Evolutionary conservation across 2,797 vertebrate species (phyloP).

Genomic region (Myotis findleyi): DNA sequence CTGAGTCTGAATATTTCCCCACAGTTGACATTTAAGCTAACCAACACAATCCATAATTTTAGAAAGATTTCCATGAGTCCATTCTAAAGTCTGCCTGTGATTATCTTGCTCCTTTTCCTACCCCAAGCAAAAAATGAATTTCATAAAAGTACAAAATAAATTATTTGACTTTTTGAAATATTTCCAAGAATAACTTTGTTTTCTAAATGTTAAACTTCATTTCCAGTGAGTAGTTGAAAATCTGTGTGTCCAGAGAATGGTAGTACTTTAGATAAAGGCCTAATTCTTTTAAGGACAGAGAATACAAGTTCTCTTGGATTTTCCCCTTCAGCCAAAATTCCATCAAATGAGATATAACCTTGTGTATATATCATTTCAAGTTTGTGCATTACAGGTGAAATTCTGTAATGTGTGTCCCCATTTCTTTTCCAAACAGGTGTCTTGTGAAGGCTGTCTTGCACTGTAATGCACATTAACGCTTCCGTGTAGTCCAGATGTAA

Average conservation of each 20-base stretch:
- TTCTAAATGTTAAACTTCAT: slow-evolving; percentile 82
- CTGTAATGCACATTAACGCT: background rate
- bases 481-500: background rate
- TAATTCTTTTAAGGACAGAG: slow-evolving; percentile 93
- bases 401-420: slow-evolving; percentile 91
- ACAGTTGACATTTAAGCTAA: slow-evolving; percentile 94
- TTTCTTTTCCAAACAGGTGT: slow-evolving; percentile 90
- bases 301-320: slow-evolving; percentile 93
- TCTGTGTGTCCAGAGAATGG: slow-evolving; percentile 90
- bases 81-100: slow-evolving; percentile 92
- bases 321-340: slow-evolving; percentile 90
- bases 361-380: too few relatives aligned
- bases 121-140: slow-evolving; percentile 89
- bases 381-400: slow-evolving; percentile 87
- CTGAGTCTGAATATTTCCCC: slow-evolving; percentile 95
- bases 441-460: slow-evolving; percentile 76
- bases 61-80: slow-evolving; percentile 93
- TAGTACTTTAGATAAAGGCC: slow-evolving; percentile 91
- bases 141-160: slow-evolving; percentile 93
- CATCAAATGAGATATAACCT: slow-evolving; percentile 86
- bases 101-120: slow-evolving; percentile 89
- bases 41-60: slow-evolving; percentile 94
- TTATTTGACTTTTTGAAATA: slow-evolving; percentile 90
- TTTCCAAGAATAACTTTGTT: slow-evolving; percentile 89
- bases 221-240: slow-evolving; percentile 91